Conservation (phyloP, 2,888 invertebrate genomes). For the Holacanthella duospinosa region DNA sequence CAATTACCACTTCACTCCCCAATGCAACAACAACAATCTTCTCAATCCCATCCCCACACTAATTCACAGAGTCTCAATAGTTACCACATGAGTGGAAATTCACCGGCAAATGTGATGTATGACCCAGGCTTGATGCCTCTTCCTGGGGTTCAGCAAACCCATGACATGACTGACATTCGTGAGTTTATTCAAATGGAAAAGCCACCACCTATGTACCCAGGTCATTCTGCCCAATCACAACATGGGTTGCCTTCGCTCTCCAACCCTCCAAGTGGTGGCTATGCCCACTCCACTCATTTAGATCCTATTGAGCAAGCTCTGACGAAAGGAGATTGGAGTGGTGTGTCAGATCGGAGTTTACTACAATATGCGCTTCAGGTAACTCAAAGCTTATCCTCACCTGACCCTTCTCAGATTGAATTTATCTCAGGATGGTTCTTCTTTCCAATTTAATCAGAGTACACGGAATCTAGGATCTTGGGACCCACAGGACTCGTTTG, state of each 20-base stretch:
- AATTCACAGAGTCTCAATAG: constrained; percentile 34
- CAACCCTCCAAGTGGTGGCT: constrained; percentile 21
- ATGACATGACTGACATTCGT: constrained; percentile 33
- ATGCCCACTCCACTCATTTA: constrained; percentile 32
- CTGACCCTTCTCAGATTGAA: no score
- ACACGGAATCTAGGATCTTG: constrained; percentile 32
- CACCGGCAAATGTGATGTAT: constrained; percentile 31
- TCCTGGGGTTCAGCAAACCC: constrained; percentile 26
- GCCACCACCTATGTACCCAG: constrained; percentile 36
- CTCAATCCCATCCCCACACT: constrained; percentile 24
- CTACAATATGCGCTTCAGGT: constrained; percentile 37
- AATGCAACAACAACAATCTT: constrained; percentile 17
- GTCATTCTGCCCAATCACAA: constrained; percentile 29
- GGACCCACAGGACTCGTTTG: constrained; percentile 37
- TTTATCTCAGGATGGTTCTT: no score
- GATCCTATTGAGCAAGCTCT: constrained; percentile 36
- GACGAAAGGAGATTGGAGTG: constrained; percentile 36
- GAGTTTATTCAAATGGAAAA: constrained; percentile 37
- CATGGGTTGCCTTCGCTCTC: constrained; percentile 24
- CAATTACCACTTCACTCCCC: constrained; percentile 7
- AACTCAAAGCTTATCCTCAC: constrained; percentile 2
- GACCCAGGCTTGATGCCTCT: constrained; percentile 27
- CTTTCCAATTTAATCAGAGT: constrained; percentile 19
- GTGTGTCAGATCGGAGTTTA: constrained; percentile 34
- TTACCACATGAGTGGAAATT: constrained; percentile 32